phyloP scores from a whole-genome alignment of 2,888 invertebrate species.

The Tetanocera ferruginea region DNA sequence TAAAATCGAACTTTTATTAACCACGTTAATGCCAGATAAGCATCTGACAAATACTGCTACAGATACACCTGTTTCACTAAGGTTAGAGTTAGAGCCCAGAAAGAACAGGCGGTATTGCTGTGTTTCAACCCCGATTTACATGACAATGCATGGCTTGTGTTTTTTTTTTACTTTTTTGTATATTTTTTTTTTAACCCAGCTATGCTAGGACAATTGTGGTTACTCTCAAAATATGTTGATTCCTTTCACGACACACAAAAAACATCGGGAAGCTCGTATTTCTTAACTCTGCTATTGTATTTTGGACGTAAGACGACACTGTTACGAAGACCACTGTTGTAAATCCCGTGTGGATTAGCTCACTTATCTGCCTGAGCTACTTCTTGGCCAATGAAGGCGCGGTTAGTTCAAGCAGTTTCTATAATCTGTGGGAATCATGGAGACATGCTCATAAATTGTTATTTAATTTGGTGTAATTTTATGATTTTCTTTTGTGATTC shows the following conservation, averaged over 20 bases:
- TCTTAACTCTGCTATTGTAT: neutral
- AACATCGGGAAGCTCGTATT: conserved; percentile 27
- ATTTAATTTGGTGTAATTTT: neutral
- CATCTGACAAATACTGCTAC: conserved; percentile 14
- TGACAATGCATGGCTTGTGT: neutral
- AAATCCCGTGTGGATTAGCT: neutral
- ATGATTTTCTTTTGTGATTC: too few relatives aligned
- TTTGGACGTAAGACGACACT: too few relatives aligned
- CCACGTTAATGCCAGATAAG: conserved; percentile 27
- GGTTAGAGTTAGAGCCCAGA: neutral
- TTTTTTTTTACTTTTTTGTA: neutral
- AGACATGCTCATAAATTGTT: neutral
- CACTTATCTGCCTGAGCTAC: neutral
- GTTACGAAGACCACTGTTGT: too few relatives aligned
- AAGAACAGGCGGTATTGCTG: neutral
- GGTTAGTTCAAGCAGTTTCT: neutral
- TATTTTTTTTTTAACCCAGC: neutral
- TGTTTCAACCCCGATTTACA: neutral
- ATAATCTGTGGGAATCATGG: neutral
- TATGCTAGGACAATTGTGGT: neutral
- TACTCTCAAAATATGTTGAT: conserved; percentile 13
- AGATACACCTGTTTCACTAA: conserved; percentile 24
- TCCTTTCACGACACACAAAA: conserved; percentile 31
- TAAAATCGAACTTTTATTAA: conserved; percentile 38
- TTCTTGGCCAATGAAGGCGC: neutral